A percentile compares a stretch with the other conserved stretches of the same genome.
phyloP scores from a whole-genome alignment of 2,797 vertebrate species.

The Rhinogobio ventralis region DNA sequence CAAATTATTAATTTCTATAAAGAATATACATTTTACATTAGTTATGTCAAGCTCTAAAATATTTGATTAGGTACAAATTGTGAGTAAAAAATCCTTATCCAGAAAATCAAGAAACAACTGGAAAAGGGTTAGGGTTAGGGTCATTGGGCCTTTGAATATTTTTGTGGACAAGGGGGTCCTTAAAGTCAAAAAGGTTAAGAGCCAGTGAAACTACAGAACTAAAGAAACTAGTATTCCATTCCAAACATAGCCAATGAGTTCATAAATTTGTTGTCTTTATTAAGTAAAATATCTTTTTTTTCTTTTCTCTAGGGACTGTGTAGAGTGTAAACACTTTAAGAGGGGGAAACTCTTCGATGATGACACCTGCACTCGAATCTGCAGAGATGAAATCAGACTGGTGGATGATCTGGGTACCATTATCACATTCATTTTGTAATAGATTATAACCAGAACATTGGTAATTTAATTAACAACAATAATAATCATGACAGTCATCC shows the following conservation, averaged over 20 bases:
- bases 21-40: background rate
- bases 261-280: background rate
- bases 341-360: slow-evolving; percentile 84
- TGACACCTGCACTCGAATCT: slow-evolving; percentile 86
- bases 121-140: too few species aligned
- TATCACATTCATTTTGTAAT: background rate
- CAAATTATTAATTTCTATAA: background rate
- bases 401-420: slow-evolving; percentile 89
- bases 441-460: background rate
- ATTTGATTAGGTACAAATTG: background rate
- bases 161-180: background rate
- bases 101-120: too few species aligned
- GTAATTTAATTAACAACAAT: background rate
- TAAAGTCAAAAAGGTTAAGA: background rate
- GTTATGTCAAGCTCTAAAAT: background rate
- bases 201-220: background rate
- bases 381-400: slow-evolving; percentile 87
- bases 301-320: slow-evolving; percentile 83
- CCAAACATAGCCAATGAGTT: background rate
- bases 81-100: too few species aligned
- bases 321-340: slow-evolving; percentile 95
- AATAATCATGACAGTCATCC: too few species aligned
- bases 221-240: background rate
- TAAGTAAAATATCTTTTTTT: background rate
- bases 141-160: background rate